phyloP scores from a whole-genome alignment of 2,797 vertebrate species.

The Limnodromus scolopaceus region DNA sequence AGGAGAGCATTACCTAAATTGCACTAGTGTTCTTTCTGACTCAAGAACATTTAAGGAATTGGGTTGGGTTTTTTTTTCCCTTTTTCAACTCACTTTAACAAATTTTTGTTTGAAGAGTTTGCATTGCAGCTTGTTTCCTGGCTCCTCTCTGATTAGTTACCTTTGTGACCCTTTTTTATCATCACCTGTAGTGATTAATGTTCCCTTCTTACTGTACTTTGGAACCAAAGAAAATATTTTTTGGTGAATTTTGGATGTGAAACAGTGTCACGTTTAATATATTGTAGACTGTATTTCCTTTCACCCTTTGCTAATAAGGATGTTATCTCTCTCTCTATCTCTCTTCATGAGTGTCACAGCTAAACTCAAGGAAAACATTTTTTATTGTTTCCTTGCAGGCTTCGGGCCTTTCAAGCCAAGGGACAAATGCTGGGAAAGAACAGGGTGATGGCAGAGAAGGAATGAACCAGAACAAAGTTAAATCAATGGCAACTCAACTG shows the following conservation, averaged over 20 bases:
- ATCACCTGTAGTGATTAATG: neutral
- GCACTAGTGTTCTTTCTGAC: neutral
- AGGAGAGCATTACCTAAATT: neutral
- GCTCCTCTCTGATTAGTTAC: neutral
- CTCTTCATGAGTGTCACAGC: neutral
- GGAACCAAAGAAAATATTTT: neutral
- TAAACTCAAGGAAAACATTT: neutral
- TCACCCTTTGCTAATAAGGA: neutral
- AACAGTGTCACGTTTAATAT: neutral
- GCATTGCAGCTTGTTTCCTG: neutral
- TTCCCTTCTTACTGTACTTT: neutral
- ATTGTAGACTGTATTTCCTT: neutral
- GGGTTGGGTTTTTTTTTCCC: rapidly evolving
- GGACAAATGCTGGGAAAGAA: conserved; percentile 69
- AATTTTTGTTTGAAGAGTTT: neutral
- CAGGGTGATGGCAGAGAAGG: conserved; percentile 78
- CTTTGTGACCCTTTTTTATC: neutral
- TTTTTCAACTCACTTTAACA: neutral
- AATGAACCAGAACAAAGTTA: conserved; percentile 89
- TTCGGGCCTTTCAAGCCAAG: conserved; percentile 79
- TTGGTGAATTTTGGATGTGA: neutral
- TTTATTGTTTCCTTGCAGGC: conserved; percentile 73
- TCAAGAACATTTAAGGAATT: neutral
- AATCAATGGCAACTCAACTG: conserved; percentile 93
- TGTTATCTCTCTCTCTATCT: neutral